Percentiles rank a stretch among this genome's conserved stretches.
These are phyloP conservation scores for Macquaria ambigua DNA, from an alignment of 2,113 vertebrate species.

Conservation along the genomic window DNA sequence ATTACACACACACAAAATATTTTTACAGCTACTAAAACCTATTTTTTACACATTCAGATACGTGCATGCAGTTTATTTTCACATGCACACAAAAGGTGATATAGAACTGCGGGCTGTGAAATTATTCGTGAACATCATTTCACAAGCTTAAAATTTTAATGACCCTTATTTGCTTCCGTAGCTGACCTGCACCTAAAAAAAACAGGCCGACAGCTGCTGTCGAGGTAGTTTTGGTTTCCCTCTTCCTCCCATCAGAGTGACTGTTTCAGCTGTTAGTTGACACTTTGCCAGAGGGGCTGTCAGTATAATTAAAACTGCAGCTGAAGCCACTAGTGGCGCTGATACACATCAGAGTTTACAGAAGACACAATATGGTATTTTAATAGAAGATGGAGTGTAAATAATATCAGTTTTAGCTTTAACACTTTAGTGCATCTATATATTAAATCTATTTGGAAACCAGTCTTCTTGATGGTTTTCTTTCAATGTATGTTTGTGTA, in stretches of 20 bases:
- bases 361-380: background rate
- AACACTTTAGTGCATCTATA: background rate
- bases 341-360: conserved; percentile 4
- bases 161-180: too few relatives aligned
- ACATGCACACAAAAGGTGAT: too few relatives aligned
- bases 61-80: too few relatives aligned
- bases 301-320: conserved; percentile 47
- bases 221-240: conserved; percentile 13
- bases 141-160: too few relatives aligned
- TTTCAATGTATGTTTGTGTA: background rate
- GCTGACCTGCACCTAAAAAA: background rate
- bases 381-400: background rate
- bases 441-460: background rate
- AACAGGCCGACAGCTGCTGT: conserved; percentile 7
- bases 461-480: too few relatives aligned
- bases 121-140: too few relatives aligned
- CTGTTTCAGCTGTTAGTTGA: conserved; percentile 24
- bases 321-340: conserved; percentile 10
- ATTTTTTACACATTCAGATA: too few relatives aligned
- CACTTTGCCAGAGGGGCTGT: conserved; percentile 28
- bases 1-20: too few relatives aligned
- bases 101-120: too few relatives aligned
- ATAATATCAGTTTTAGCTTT: background rate
- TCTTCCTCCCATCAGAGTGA: background rate
- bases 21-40: too few relatives aligned